phyloP scores from a whole-genome alignment of 2,113 vertebrate genomes.

The Channa argus region DNA sequence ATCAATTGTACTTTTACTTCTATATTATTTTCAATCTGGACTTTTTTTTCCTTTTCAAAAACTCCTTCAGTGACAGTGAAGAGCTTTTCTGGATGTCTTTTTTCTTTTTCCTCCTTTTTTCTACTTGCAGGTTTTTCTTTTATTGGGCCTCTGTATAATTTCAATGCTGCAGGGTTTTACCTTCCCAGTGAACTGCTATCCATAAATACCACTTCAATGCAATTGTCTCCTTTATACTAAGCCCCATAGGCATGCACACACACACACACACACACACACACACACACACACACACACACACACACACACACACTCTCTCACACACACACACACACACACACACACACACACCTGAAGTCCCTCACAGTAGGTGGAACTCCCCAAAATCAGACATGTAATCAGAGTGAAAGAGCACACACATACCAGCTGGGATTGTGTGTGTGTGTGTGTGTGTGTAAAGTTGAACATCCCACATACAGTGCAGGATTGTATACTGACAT shows the following conservation, averaged over 20 bases:
- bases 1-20: background rate
- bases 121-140: background rate
- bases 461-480: too few species aligned
- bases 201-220: slow-evolving; percentile 24
- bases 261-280: slow-evolving; percentile 9
- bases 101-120: background rate
- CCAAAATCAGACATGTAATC: too few species aligned
- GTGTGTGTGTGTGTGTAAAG: too few species aligned
- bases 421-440: too few species aligned
- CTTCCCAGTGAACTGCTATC: background rate
- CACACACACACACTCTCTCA: slow-evolving; percentile 5
- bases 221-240: background rate
- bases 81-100: background rate
- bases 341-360: background rate
- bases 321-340: slow-evolving; percentile 11
- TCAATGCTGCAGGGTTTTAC: background rate
- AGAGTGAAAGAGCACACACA: too few species aligned
- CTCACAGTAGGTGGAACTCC: too few species aligned
- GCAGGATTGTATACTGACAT: too few species aligned
- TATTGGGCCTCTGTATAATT: background rate
- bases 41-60: background rate
- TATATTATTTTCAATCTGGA: background rate
- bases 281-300: slow-evolving; percentile 11
- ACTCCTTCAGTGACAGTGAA: background rate
- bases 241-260: background rate